Base-by-base conservation (phyloP, 2,797 vertebrate species). In the Malacoraja senta region DNA sequence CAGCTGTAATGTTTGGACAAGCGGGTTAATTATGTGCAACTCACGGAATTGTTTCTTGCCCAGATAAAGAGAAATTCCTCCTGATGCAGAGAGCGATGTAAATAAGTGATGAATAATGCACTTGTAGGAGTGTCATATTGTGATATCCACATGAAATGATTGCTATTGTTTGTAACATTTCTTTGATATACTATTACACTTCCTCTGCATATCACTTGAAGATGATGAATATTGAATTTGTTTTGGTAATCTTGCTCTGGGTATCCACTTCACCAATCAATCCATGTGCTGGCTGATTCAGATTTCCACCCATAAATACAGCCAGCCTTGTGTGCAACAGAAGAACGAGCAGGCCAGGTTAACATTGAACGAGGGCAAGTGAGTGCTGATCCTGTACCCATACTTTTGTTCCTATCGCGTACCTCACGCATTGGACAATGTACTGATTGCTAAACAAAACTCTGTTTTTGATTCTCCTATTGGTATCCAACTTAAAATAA, bases 81-180 rank as follows among this genome's bases (percentile, higher is more conserved):
- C 90, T 53, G 72, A n/a, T 74, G 24, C 44, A 91, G 65, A 53
- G 84, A 76, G 24, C 58, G 84, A 10, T 61, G 19, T 88, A 61
- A 88, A 88, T 88, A 63, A 8, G 8, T 21, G 0, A 17, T 88
- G 63, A 86, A 86, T 68, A 2, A 61, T 61, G 63, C 35, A 29
- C 68, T 53, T 44, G 71, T 44, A 29, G 44, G 35, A 91, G 24
- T 76, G 71, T 92, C 90, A 92, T 92, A 76, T 76, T 92, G 90
- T 92, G 90, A 53, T 92, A 92, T 92, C 90, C 44, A 19, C 58
- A 29, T 74, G 26, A 76, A 92, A 76, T 29, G 32, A 15, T 76
- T 12, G 15, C 7, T 76, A 92, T 68, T 74, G 90, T 92, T 88
- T 88, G 44, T 29, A 74, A 58, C 2, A 92, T 92, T 72, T 92